These are phyloP conservation scores for Sebastolobus alascanus DNA, from an alignment of 2,797 vertebrate species.

Conservation along the genomic window DNA sequence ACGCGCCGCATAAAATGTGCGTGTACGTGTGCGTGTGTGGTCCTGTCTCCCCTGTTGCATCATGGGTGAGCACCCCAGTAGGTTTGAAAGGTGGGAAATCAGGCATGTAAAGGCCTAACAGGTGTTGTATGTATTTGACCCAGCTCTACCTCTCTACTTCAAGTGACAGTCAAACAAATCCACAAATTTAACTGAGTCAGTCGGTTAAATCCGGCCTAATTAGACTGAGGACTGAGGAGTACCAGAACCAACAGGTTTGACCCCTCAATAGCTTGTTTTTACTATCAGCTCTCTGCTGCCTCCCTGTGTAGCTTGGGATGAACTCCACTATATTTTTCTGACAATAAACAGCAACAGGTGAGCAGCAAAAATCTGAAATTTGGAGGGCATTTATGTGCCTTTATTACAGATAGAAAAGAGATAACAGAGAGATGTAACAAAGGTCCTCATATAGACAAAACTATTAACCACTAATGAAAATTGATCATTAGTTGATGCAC, in stretches of 20 bases:
- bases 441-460: background rate
- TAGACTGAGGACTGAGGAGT: constrained; percentile 17
- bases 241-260: constrained; percentile 36
- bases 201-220: constrained; percentile 52
- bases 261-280: background rate
- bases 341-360: constrained; percentile 14
- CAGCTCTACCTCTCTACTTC: background rate
- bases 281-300: constrained; percentile 58
- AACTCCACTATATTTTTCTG: constrained; percentile 9
- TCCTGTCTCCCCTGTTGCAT: constrained; percentile 46
- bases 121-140: constrained; percentile 26
- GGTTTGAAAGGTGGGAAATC: constrained; percentile 18
- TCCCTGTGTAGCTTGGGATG: constrained; percentile 1
- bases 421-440: background rate
- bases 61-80: constrained; percentile 19
- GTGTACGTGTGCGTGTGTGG: background rate
- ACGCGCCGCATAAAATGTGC: constrained; percentile 17
- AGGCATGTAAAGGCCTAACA: constrained; percentile 7
- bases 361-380: background rate
- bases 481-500: background rate
- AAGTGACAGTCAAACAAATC: constrained; percentile 6
- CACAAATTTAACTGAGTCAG: constrained; percentile 33
- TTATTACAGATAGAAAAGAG: background rate
- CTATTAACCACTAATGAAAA: background rate
- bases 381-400: background rate